Evolutionary conservation across 1,140 invertebrate genomes (phyloP), one percentile per base, ranked within the genome.

Genomic region (Bursaphelenchus mucronatus): DNA sequence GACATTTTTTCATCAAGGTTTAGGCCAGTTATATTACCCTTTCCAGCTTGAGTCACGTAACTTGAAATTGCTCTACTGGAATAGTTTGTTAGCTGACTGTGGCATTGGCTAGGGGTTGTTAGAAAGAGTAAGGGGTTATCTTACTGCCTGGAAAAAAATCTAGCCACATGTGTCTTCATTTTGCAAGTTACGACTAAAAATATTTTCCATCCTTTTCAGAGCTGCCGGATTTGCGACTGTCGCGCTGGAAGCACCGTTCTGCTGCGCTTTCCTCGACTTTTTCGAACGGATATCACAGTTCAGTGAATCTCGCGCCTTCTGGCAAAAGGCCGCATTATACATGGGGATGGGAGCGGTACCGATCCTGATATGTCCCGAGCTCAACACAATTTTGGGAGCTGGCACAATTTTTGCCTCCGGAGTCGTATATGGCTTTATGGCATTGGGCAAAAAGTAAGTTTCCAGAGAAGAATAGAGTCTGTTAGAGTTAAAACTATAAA

Each of bases 201-300:
- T 49, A 61, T 61, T 49, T 40, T 67, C 68, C 54, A n/a, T n/a
- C 53, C 54, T 40, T 82, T 82, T 58, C 74, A 88, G 87, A 75
- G 71, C 92, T 52, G 87, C 88, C 56, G 91, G 91, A 50, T 92
- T 94, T 83, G 74, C 90, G 61, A 87, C 92, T 51, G 85, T 93
- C 68, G 86, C 89, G 6, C 86, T 93, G 74, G 93, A 97, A 83
- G 92, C 92, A 10, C 92, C 92, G 0, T 94, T 90, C 81, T 94
- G 92, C 83, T 95, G 92, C 83, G 86, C 91, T 81, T 96, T 92
- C 83, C 87, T 96, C 68, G 92, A 94, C 79, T 90, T 91, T 84
- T 90, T 94, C 63, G 89, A 92, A 82, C 86, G 85, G 61, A 83
- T 93, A 30, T 89, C 90, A 52, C 87, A 88, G 73, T 88, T 86